Percentiles rank a stretch among this genome's conserved stretches.
These are phyloP conservation scores for Germaria angustata DNA, from an alignment of 2,888 invertebrate genomes.

Conservation along the genomic window DNA sequence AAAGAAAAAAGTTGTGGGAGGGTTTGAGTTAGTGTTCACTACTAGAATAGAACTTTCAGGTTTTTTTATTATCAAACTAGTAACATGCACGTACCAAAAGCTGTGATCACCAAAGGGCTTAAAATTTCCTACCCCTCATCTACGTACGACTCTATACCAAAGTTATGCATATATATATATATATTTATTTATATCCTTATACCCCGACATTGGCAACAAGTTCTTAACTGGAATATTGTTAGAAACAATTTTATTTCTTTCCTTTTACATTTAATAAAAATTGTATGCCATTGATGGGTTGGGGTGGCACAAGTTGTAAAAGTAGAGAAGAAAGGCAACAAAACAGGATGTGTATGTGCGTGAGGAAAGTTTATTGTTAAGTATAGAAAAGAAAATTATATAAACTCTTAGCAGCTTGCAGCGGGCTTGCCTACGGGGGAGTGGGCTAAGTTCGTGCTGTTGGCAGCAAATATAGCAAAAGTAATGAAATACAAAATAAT, in stretches of 20 bases:
- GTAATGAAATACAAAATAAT: slow-evolving; percentile 53
- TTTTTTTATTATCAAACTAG: slow-evolving; percentile 56
- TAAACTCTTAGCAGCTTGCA: slow-evolving; percentile 44
- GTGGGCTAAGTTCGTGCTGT: background rate
- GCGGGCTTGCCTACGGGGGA: background rate
- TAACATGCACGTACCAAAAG: slow-evolving; percentile 48
- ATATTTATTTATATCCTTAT: background rate
- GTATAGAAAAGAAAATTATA: slow-evolving; percentile 5
- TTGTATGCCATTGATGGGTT: background rate
- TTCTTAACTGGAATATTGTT: slow-evolving; percentile 41
- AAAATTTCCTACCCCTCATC: background rate
- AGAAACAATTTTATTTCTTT: slow-evolving; percentile 46
- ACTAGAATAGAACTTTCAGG: background rate
- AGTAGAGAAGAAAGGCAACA: background rate
- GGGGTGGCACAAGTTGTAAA: slow-evolving; percentile 24
- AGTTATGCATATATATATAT: background rate
- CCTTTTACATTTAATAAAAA: slow-evolving; percentile 1
- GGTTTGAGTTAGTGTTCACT: slow-evolving; percentile 17
- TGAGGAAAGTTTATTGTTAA: slow-evolving; percentile 63
- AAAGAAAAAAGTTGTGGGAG: background rate
- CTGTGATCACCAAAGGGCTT: slow-evolving; percentile 56
- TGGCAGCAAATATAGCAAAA: slow-evolving; percentile 18
- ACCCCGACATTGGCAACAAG: slow-evolving; percentile 58
- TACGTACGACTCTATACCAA: background rate
- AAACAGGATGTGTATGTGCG: slow-evolving; percentile 62